Percentiles rank a stretch among this genome's conserved stretches.
Evolutionary conservation across 2,113 vertebrate species (phyloP).

Genomic region (Otocyon megalotis): DNA sequence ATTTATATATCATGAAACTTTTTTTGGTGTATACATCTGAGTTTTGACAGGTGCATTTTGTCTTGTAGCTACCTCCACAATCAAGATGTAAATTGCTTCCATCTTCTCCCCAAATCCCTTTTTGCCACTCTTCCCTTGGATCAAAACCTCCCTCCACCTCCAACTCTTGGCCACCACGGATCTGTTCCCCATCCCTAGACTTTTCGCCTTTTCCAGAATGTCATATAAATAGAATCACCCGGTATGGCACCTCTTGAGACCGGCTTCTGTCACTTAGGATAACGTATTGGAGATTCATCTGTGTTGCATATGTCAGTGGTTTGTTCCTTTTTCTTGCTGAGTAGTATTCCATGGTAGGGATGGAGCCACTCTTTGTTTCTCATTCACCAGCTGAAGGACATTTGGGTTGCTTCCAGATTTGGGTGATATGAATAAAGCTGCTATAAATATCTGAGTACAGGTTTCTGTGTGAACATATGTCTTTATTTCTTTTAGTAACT

Average conservation of each 20-base stretch:
- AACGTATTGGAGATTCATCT: not conserved
- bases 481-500: constrained; percentile 58
- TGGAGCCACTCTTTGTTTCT: not conserved
- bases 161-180: not conserved
- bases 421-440: constrained; percentile 1
- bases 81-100: not conserved
- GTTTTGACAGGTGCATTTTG: not conserved
- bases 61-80: not conserved
- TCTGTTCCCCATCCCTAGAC: not conserved
- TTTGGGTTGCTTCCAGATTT: not conserved
- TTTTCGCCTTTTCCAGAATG: constrained; percentile 42
- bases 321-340: constrained; percentile 20
- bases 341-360: not conserved
- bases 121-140: not conserved
- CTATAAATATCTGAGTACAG: not conserved
- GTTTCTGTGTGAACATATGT: constrained; percentile 55
- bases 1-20: not conserved
- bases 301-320: not conserved
- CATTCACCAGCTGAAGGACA: not conserved
- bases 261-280: not conserved
- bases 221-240: not conserved
- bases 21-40: not conserved
- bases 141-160: not conserved
- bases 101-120: not conserved
- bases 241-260: not conserved